Evolutionary conservation across 2,888 invertebrate genomes (phyloP), one percentile per base, ranked within the genome.

Genomic region (Acleris sparsana): DNA sequence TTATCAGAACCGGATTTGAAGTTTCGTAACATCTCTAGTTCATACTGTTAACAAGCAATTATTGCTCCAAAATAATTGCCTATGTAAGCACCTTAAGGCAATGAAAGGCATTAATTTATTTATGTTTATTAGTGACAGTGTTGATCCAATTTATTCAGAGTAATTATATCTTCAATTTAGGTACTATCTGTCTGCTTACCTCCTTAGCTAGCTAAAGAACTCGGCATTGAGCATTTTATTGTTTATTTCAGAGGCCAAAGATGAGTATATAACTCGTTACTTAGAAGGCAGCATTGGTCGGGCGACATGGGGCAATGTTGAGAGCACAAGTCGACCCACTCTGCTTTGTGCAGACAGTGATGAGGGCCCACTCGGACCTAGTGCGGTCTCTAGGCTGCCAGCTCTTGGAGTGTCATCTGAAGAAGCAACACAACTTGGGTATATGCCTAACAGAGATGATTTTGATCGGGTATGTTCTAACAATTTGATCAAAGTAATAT

Each of bases 401-500:
- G 96, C 97, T 1, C 84, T 97, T 29, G 97, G 98, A 75, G 95
- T 97, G 62, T 94, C 95, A 11, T 88, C 94, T 0, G 97, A 98
- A 80, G 98, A 99, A 88, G 97, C 98, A 43, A 93, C 95, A 44
- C 96, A 97, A 78, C 93, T 99, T 11, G 97, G 98, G 2, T 99
- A 98, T 80, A 98, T 98, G 97, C 97, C 98, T 3, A 96, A 97
- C 81, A 94, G 99, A 81, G 99, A 99, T 93, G 98, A 99, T 83
- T 99, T 98, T 93, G 99, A 99, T 92, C 94, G 97, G 86, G 97
- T 97, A 87, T 80, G 81, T 77, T 62, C 1, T 46, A 46, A n/a
- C 6, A 5, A 17, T 39, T 13, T 13, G 13, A 13, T 13, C 39
- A 11, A 39, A 4, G 13, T 39, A 39, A 39, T 13, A 39, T 39